Base-by-base conservation (phyloP, 2,113 vertebrate species). In the Lampris incognitus region DNA sequence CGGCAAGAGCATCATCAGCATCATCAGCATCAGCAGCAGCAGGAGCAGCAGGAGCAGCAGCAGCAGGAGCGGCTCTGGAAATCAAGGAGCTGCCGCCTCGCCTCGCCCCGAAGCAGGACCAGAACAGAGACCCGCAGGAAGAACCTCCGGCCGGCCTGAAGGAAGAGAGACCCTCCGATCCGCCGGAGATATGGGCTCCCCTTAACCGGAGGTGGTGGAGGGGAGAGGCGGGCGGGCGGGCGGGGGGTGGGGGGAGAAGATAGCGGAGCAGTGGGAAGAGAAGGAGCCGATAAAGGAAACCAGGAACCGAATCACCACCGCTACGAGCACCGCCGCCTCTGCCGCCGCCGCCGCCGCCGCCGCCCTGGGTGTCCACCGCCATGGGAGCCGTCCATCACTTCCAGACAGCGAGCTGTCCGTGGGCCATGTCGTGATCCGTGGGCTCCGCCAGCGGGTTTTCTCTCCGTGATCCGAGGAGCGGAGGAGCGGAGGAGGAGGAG, bases 341-440 rank as follows among this genome's bases (percentile, higher is more conserved):
- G 67, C 70, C 36, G 57, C 66, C 9, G 63, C 74, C 37, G 66
- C 63, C 5, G 65, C 66, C 70, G 49, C 82, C 79, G 73, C 88
- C 83, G 72, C 85, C 93, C 90, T 91, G 95, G 92, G 90, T 86
- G 95, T 95, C 72, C 82, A 90, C 82, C 82, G 80, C 92, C 94
- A 98, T 98, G 97, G 95, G 91, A 92, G 93, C 88, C 93, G 90
- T 90, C 93, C 94, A 89, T 92, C 92, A 87, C 79, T 89, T 86
- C 88, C 91, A 87, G 85, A 93, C 89, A 87, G 93, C 66, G 91
- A 91, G 94, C 86, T 88, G 84, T 92, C 83, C 87, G 91, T 89
- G 95, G 95, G 93, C 95, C 94, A 93, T 95, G 92, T 95, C 94
- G 95, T 97, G 94, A 97, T 92, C 90, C 91, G 91, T 90, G 92